Conservation (phyloP, 2,797 vertebrate species). For the Carapus acus region DNA sequence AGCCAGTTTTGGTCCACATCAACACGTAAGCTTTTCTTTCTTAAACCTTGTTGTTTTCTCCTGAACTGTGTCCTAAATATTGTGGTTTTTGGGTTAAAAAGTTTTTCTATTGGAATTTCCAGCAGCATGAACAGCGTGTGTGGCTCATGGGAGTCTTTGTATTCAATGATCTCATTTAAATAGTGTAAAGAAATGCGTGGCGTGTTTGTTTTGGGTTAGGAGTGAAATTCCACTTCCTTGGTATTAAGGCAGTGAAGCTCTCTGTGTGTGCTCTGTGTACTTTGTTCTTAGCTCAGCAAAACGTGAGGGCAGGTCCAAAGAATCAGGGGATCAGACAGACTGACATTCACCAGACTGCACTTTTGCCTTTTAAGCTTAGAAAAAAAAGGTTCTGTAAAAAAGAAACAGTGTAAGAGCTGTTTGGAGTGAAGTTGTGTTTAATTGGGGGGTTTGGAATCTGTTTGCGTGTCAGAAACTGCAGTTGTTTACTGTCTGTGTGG, state of each 20-base stretch:
- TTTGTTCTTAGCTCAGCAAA: constrained; percentile 76
- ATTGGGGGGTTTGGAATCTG: constrained; percentile 67
- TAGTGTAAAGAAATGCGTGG: constrained; percentile 66
- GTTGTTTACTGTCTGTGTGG: constrained; percentile 72
- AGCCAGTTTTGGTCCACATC: no score
- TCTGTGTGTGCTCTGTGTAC: constrained; percentile 59
- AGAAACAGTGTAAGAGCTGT: constrained; percentile 39
- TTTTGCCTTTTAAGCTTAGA: constrained; percentile 59
- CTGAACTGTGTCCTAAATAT: no score
- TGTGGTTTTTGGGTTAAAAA: background rate
- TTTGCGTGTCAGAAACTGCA: constrained; percentile 69
- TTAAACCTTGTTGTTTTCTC: no score
- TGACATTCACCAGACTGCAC: constrained; percentile 68
- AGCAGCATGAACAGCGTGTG: constrained; percentile 22
- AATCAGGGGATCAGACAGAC: constrained; percentile 68
- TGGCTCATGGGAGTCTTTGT: constrained; percentile 39
- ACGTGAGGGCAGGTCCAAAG: constrained; percentile 65
- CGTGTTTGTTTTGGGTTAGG: constrained; percentile 69
- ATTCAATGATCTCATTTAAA: constrained; percentile 56
- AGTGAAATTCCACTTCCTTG: constrained; percentile 71
- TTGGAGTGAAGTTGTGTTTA: constrained; percentile 63
- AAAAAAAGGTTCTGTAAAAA: constrained; percentile 27
- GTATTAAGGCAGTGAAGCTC: constrained; percentile 66
- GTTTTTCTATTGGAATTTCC: background rate
- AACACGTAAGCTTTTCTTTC: no score